Evolutionary conservation across 2,888 invertebrate species (phyloP), one percentile per base, ranked within the genome.

Genomic region (Siphonodentalium dalli): DNA sequence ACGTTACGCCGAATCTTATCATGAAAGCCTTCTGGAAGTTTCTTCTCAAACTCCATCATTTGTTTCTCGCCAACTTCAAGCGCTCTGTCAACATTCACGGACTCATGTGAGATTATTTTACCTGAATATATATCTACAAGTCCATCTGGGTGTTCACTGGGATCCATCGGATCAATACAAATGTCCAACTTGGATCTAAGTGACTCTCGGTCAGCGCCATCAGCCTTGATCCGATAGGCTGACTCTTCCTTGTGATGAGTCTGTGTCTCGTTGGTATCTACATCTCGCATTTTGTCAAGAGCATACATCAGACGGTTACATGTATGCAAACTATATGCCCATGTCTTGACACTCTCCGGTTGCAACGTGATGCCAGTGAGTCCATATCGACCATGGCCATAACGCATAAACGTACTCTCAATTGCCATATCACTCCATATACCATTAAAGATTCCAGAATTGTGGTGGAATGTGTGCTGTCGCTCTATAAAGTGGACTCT

Each of bases 341-440:
- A 60, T 23, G 11, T 37, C 21, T 47, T 49, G 1, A 56, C 40
- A 18, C 34, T 24, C 7, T 15, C 11, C 39, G 53, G 47, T 20
- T 57, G 45, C 1, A 52, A 29, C 8, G 44, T 62, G 20, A 58
- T 43, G 23, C 62, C 57, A 18, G 62, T 29, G 21, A 62, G 42
- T 6, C 55, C 59, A 35, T 35, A 21, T 15, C 24, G 47, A 9
- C 61, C 45, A 41, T 63, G 60, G 3, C 62, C 57, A 34, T 61
- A 63, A 11, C 47, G 38, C 59, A 61, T 61, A 48, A 51, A 61
- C 11, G 56, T 61, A 21, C 40, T 49, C 28, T 62, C 60, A n/a
- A n/a, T n/a, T n/a, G n/a, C n/a, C n/a, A n/a, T n/a, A n/a, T n/a
- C n/a, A n/a, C n/a, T n/a, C n/a, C n/a, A n/a, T n/a, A n/a, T n/a